Conservation (phyloP, 2,888 invertebrate species). For the Conomelus anceps region DNA sequence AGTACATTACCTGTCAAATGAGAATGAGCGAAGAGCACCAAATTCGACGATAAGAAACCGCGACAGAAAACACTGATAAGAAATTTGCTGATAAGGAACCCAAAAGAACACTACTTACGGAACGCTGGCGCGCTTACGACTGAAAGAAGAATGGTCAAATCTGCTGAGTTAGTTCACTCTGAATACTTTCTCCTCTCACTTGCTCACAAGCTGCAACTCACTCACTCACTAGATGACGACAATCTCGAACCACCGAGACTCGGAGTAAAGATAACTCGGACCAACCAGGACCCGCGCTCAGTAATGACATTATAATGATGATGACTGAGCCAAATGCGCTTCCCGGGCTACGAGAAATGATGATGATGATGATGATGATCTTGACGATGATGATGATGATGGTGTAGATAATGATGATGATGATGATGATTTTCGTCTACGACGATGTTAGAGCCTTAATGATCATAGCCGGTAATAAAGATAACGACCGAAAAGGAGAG, state of each 20-base stretch:
- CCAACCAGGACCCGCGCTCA: background rate
- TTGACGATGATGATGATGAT: background rate
- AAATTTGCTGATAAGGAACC: background rate
- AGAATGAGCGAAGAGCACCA: background rate
- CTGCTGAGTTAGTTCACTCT: background rate
- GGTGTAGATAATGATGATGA: background rate
- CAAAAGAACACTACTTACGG: background rate
- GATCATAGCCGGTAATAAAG: background rate
- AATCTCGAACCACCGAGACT: background rate
- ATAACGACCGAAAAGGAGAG: background rate
- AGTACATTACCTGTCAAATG: background rate
- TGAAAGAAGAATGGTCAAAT: background rate
- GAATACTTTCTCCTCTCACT: background rate
- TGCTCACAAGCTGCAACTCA: no score
- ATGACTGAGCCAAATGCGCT: background rate
- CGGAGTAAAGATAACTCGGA: background rate
- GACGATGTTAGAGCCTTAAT: background rate
- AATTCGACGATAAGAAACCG: background rate
- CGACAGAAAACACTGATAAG: background rate
- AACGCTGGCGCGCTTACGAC: background rate
- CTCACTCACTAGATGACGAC: background rate
- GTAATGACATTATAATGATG: background rate
- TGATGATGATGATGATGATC: background rate
- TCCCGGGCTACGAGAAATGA: background rate
- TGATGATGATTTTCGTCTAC: background rate